phyloP scores from a whole-genome alignment of 2,113 vertebrate genomes.

The Mixornis gularis region DNA sequence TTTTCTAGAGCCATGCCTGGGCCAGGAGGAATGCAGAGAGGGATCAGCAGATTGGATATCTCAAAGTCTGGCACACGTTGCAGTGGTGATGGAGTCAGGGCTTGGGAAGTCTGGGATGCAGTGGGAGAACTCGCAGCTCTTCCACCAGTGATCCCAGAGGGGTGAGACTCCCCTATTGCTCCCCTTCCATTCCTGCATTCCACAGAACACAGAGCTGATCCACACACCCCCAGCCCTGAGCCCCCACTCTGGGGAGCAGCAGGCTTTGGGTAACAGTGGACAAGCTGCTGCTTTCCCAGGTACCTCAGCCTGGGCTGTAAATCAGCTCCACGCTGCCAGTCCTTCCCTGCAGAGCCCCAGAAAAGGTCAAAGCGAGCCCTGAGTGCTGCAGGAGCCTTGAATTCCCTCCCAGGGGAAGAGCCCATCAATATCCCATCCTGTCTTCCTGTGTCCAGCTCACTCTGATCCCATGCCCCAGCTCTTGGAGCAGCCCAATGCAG shows the following conservation, averaged over 20 bases:
- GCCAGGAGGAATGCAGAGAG: neutral
- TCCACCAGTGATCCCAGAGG: neutral
- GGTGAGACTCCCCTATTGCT: neutral
- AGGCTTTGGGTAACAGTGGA: neutral
- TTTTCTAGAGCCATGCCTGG: neutral
- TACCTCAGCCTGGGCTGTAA: neutral
- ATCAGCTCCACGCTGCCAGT: fast-evolving
- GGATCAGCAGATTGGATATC: neutral
- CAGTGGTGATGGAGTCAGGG: neutral
- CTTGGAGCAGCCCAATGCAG: neutral
- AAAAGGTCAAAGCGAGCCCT: fast-evolving
- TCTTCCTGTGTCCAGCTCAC: neutral
- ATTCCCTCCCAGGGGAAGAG: neutral
- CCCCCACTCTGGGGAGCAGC: neutral
- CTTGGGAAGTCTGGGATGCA: neutral
- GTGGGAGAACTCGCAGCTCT: neutral
- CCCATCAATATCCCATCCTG: neutral
- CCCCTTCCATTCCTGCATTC: fast-evolving
- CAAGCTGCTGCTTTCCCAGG: neutral
- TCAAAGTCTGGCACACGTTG: neutral
- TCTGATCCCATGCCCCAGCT: neutral
- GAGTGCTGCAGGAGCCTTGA: neutral
- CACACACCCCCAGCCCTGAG: neutral
- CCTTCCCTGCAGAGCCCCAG: neutral
- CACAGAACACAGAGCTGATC: fast-evolving